Conservation (phyloP, 1,140 invertebrate genomes). For the Dendrolimus punctatus region DNA sequence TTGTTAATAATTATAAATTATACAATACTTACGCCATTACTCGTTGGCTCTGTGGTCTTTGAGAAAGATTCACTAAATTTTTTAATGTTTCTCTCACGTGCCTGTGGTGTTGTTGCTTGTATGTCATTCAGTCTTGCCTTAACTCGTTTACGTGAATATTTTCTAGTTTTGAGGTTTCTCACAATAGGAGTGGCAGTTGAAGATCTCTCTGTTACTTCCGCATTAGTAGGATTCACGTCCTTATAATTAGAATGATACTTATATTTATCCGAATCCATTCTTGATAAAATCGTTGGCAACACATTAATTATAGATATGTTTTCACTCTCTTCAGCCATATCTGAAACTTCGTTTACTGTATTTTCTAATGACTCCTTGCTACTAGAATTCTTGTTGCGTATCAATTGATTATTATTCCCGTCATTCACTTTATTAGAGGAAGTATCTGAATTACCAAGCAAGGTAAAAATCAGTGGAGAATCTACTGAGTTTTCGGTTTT, state of each 20-base stretch:
- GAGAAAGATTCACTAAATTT: conserved; percentile 52
- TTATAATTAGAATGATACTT: conserved; percentile 60
- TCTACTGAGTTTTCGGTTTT: conserved; percentile 41
- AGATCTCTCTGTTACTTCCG: conserved; percentile 22
- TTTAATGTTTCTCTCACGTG: conserved; percentile 34
- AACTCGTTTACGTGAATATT: conserved; percentile 34
- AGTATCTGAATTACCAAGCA: conserved; percentile 24
- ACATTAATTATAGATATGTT: conserved; percentile 26
- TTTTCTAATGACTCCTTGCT: conserved; percentile 49
- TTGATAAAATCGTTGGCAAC: conserved; percentile 19
- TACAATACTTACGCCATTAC: conserved; percentile 52
- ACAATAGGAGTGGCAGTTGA: conserved; percentile 31
- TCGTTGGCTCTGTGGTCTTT: conserved; percentile 53
- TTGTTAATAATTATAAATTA: background rate
- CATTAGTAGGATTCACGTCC: conserved; percentile 22
- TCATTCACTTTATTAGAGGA: too few species aligned
- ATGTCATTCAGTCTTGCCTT: conserved; percentile 23
- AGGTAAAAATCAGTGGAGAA: conserved; percentile 46
- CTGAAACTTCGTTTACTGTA: conserved; percentile 30
- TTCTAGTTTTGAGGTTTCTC: conserved; percentile 52
- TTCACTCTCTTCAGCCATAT: conserved; percentile 31
- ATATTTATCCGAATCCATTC: conserved; percentile 20
- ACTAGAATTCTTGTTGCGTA: conserved; percentile 15
- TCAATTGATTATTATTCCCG: conserved; percentile 2
- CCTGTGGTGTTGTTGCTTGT: conserved; percentile 25